Percentiles rank a stretch among this genome's conserved stretches.
Conservation (phyloP, 2,797 vertebrate genomes). For the Notolabrus celidotus region DNA sequence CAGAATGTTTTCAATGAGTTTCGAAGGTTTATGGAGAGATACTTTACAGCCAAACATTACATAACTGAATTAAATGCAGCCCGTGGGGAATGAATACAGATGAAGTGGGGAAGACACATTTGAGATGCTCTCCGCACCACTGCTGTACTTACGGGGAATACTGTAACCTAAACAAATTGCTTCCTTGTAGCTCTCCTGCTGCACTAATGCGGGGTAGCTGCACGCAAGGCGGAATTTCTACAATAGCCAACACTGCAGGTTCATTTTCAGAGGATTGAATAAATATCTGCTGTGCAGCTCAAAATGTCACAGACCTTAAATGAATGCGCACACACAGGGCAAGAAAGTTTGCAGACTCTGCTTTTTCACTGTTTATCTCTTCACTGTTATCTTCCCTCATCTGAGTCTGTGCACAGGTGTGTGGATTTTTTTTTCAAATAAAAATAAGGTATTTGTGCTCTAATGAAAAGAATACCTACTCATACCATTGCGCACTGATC, state of each 20-base stretch:
- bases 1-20: slow-evolving; percentile 42
- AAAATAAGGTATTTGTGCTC: too few relatives aligned
- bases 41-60: slow-evolving; percentile 55
- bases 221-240: slow-evolving; percentile 52
- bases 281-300: slow-evolving; percentile 73
- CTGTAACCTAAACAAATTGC: slow-evolving; percentile 76
- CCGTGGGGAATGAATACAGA: slow-evolving; percentile 57
- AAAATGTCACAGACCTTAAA: slow-evolving; percentile 72
- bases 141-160: slow-evolving; percentile 59
- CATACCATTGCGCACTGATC: too few relatives aligned
- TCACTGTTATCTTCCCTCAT: slow-evolving; percentile 39
- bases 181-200: slow-evolving; percentile 70
- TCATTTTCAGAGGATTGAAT: slow-evolving; percentile 70
- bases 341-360: slow-evolving; percentile 53
- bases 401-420: not conserved
- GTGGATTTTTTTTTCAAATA: too few relatives aligned
- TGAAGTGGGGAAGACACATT: slow-evolving; percentile 57
- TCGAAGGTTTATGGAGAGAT: slow-evolving; percentile 48
- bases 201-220: slow-evolving; percentile 67
- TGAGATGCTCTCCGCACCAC: slow-evolving; percentile 52
- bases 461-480: too few relatives aligned
- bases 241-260: slow-evolving; percentile 66
- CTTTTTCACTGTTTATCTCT: slow-evolving; percentile 50
- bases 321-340: slow-evolving; percentile 56
- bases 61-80: slow-evolving; percentile 63